Evolutionary conservation across 2,113 vertebrate genomes (phyloP), one percentile per base, ranked within the genome.

Genomic region (Hyaena hyaena): DNA sequence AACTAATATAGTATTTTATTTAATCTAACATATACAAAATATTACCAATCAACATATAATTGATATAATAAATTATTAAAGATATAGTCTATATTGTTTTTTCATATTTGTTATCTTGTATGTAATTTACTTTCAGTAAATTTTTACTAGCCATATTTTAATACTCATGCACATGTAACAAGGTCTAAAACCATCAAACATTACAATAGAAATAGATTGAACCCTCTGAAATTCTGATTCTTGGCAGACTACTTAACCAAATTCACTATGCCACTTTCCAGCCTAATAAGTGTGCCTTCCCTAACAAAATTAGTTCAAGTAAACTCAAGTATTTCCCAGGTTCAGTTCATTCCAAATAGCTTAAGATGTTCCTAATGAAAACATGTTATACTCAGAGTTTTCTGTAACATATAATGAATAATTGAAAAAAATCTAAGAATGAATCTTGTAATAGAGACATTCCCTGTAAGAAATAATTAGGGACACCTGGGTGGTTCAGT

Each of bases 401-500:
- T 2, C 92, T 88, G 79, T 97, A 95, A 93, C 45, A 39, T 95
- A 84, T 26, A 93, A 12, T 17, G 28, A 92, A 53, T n/a, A 94
- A 76, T 48, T 73, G 28, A 95, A 93, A 85, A 96, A 61, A 61
- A 96, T 86, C 24, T 14, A 0, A 0, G 92, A 79, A 12, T 65
- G 58, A 97, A 92, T 86, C 58, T 90, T 94, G 90, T 90, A 94
- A 73, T 65, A 82, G 86, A 95, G 55, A 89, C 16, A 45, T 79
- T 91, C 89, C 61, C 87, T 95, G 97, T 96, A 97, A 89, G 93
- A 86, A 43, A 85, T 0, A 97, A 95, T 79, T 48, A 69, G 58
- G 21, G 16, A 5, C 53, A 17, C 53, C 16, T 10, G 16, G 53
- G 58, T 61, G 58, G 58, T 61, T 61, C 58, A 61, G 58, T 61